Conservation (phyloP, 2,113 vertebrate genomes). For the Cynocephalus volans region DNA sequence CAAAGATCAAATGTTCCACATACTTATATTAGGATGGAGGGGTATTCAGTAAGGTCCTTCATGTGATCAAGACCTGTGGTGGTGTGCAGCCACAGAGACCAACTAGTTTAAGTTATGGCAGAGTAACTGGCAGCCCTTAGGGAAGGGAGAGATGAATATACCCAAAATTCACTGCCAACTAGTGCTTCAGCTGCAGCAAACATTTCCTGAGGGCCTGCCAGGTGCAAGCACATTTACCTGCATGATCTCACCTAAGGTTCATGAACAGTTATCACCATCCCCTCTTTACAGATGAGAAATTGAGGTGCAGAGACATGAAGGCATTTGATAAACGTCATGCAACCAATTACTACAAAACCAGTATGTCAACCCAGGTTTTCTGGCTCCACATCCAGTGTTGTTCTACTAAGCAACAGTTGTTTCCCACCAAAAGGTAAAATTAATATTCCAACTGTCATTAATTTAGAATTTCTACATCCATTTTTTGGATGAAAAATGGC, state of each 20-base stretch:
- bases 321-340: background rate
- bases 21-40: background rate
- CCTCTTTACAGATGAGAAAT: background rate
- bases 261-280: background rate
- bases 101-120: background rate
- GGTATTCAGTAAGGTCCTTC: background rate
- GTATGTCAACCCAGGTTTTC: background rate
- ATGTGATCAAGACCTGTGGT: background rate
- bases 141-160: background rate
- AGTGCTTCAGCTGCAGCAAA: background rate
- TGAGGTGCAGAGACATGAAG: background rate
- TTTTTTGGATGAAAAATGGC: slow-evolving; percentile 6
- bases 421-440: slow-evolving; percentile 2
- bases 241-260: background rate
- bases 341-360: background rate
- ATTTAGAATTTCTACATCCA: slow-evolving; percentile 5
- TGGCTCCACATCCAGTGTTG: background rate
- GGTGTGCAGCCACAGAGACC: background rate
- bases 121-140: background rate
- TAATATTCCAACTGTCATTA: background rate
- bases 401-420: background rate
- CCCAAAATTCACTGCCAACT: background rate
- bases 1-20: background rate
- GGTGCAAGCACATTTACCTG: background rate
- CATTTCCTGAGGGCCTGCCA: background rate